Conservation (phyloP, 2,113 vertebrate species). For the Cacatua alba region DNA sequence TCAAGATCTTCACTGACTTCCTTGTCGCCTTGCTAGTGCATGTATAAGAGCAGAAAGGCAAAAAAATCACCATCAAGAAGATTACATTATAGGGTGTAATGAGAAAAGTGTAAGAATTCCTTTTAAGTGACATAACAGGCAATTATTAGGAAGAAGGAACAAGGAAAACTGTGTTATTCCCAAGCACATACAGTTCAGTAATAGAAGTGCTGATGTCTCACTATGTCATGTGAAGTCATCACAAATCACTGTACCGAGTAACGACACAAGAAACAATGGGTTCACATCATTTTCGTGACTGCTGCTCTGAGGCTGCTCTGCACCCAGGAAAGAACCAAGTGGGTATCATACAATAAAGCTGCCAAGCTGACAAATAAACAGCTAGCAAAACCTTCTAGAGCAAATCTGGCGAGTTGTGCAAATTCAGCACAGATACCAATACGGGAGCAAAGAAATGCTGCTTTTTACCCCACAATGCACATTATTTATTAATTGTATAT, state of each 20-base stretch:
- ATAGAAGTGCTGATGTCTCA: background rate
- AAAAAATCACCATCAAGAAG: background rate
- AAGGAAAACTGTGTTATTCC: background rate
- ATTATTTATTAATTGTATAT: background rate
- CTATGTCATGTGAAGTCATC: background rate
- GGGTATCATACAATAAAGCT: background rate
- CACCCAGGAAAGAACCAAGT: background rate
- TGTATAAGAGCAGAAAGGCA: background rate
- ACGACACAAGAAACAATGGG: background rate
- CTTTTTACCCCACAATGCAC: background rate
- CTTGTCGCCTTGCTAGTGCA: background rate
- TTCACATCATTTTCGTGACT: background rate
- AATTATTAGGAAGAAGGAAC: background rate
- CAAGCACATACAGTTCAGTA: background rate
- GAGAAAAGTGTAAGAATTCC: background rate
- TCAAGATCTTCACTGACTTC: background rate
- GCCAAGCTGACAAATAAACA: background rate
- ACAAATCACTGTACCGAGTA: background rate
- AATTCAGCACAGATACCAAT: background rate
- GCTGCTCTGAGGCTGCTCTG: background rate
- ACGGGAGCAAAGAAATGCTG: background rate
- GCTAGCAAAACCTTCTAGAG: background rate
- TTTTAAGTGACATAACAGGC: background rate
- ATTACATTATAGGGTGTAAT: background rate
- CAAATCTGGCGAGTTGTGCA: background rate